Conservation (phyloP, 2,797 vertebrate genomes). For the Galago senegalensis region DNA sequence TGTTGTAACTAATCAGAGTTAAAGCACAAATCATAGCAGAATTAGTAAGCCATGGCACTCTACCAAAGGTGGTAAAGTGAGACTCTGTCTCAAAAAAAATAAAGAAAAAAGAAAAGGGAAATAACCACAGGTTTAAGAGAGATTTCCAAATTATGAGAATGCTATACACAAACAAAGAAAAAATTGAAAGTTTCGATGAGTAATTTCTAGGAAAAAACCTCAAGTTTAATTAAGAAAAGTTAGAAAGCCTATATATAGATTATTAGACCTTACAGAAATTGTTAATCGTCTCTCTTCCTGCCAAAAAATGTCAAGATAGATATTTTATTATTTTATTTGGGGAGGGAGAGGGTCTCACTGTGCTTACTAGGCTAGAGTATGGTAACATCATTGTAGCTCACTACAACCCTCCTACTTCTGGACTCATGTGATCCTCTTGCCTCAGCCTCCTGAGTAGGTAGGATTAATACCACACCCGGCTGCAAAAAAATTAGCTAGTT, state of each 20-base stretch:
- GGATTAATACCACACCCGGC: too few species aligned
- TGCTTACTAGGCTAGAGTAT: too few species aligned
- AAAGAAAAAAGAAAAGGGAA: neutral
- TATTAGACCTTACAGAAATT: neutral
- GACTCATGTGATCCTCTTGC: too few species aligned
- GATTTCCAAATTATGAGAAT: slow-evolving; percentile 26
- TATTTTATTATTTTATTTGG: neutral
- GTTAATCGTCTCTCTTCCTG: neutral
- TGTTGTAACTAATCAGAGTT: slow-evolving; percentile 39
- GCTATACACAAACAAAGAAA: neutral
- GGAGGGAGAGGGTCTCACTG: too few species aligned
- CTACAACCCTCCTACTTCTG: too few species aligned
- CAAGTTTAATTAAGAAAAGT: slow-evolving; percentile 11
- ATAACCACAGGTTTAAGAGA: neutral
- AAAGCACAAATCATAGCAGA: neutral
- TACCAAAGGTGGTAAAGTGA: too few species aligned
- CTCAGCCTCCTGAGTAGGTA: too few species aligned
- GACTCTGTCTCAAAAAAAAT: neutral
- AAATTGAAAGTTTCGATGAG: neutral
- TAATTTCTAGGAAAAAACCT: neutral
- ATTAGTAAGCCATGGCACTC: neutral
- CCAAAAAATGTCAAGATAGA: neutral
- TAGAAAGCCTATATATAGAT: neutral
- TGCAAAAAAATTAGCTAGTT: too few species aligned
- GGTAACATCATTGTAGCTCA: too few species aligned